Base-by-base conservation (phyloP, 2,888 invertebrate species). In the Allacma fusca region DNA sequence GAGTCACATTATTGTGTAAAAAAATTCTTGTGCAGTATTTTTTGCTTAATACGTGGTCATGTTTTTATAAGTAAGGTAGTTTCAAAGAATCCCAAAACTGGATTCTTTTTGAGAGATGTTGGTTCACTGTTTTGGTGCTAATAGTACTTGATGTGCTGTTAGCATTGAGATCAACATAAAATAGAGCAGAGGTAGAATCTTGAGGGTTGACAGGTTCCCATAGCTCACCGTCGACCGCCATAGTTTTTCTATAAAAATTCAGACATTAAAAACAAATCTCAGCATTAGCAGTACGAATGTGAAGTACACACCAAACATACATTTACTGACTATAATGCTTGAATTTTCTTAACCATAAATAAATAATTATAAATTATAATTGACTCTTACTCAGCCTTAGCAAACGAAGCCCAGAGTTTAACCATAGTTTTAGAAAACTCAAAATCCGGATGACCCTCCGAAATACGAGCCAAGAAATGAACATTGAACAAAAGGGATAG, bases 301-400 rank as follows among this genome's bases (percentile, higher is more conserved):
- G 40, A 29, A 34, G 19, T 65, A 24, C 59, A n/a, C 9, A 24
- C 21, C 7, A 29, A 13, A 19, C n/a, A n/a, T n/a, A n/a, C n/a
- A n/a, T n/a, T n/a, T n/a, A n/a, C n/a, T n/a, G n/a, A n/a, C n/a
- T n/a, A n/a, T n/a, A n/a, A n/a, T n/a, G n/a, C n/a, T n/a, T n/a
- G n/a, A n/a, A n/a, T n/a, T n/a, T n/a, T n/a, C n/a, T n/a, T n/a
- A n/a, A n/a, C n/a, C n/a, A n/a, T n/a, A n/a, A 21, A 24, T n/a
- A 12, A 28, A 12, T 28, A 21, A 29, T 50, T 21, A 7, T 21
- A 29, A 50, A 21, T 72, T 24, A 21, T 21, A 23, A 1, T n/a
- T 13, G 1, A 12, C 28, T 50, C 75, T 68, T 68, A 75, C 75
- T 68, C 72, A 62, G 59, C 57, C 21, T 68, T 67, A 13, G 75